Percentiles rank a stretch among this genome's conserved stretches.
These are phyloP conservation scores for Dicranocentrus wangi DNA, from an alignment of 2,888 invertebrate species.

Conservation along the genomic window DNA sequence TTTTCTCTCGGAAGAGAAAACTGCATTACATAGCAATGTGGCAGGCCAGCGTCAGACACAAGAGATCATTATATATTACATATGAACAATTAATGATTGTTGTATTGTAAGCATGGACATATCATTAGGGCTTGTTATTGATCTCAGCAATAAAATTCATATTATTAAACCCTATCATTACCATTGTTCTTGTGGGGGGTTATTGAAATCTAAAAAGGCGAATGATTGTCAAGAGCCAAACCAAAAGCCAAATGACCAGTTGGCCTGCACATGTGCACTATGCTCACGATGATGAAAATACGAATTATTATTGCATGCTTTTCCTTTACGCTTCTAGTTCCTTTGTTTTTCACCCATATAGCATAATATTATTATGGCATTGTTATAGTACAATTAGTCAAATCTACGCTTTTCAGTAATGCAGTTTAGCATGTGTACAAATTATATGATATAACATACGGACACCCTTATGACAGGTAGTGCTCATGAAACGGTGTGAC, in stretches of 20 bases:
- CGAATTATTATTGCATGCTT: slow-evolving; percentile 27
- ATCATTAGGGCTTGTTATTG: neutral
- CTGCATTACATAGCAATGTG: neutral
- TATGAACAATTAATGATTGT: slow-evolving; percentile 39
- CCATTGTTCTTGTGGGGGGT: neutral
- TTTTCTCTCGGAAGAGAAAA: slow-evolving; percentile 27
- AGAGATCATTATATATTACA: slow-evolving; percentile 36
- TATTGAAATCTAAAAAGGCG: slow-evolving; percentile 16
- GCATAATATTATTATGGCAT: no score
- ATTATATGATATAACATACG: no score
- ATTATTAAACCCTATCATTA: slow-evolving; percentile 15
- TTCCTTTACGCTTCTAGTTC: slow-evolving; percentile 17
- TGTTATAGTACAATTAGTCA: no score
- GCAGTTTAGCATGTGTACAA: no score
- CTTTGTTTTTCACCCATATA: slow-evolving; percentile 14
- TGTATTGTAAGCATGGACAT: slow-evolving; percentile 1
- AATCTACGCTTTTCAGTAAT: no score
- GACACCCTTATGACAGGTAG: no score
- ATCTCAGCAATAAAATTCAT: slow-evolving; percentile 6
- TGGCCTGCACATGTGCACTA: slow-evolving; percentile 7
- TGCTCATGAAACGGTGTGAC: no score
- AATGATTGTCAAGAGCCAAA: slow-evolving; percentile 22
- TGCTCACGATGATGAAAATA: slow-evolving; percentile 37
- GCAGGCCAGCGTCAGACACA: neutral
- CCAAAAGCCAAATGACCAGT: slow-evolving; percentile 20